phyloP scores from a whole-genome alignment of 1,140 invertebrate genomes.

The Cephus cinctus region DNA sequence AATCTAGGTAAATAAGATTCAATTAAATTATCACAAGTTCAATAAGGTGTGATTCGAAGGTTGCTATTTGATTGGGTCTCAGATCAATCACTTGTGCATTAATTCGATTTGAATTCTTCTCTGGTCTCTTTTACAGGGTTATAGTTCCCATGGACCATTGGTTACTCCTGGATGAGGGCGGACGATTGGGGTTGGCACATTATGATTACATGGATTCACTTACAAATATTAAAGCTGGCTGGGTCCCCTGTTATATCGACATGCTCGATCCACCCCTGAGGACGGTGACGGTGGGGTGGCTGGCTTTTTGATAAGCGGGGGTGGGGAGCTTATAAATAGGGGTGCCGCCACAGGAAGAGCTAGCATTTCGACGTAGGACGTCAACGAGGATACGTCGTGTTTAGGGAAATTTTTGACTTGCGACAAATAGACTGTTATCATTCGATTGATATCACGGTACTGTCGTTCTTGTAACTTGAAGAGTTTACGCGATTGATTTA shows the following conservation, averaged over 20 bases:
- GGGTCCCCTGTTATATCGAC: too few species aligned
- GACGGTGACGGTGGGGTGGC: not conserved
- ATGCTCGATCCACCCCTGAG: too few species aligned
- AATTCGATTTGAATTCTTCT: slow-evolving; percentile 23
- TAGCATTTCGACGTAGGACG: slow-evolving; percentile 36
- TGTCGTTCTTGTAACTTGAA: too few species aligned
- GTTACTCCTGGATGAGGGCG: too few species aligned
- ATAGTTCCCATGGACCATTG: not conserved
- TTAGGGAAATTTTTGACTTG: not conserved
- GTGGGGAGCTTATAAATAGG: slow-evolving; percentile 45
- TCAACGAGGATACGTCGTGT: slow-evolving; percentile 12
- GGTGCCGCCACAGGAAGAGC: slow-evolving; percentile 17
- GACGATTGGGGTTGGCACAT: not conserved
- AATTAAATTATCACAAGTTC: too few species aligned
- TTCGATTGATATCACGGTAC: not conserved
- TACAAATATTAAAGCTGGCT: slow-evolving; percentile 8
- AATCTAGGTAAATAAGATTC: too few species aligned
- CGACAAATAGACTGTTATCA: not conserved
- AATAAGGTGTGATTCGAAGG: too few species aligned
- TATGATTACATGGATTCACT: slow-evolving; percentile 10
- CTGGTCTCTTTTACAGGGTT: not conserved
- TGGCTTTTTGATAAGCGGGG: slow-evolving; percentile 25
- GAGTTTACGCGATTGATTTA: too few species aligned
- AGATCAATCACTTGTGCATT: slow-evolving; percentile 26
- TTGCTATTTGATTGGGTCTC: too few species aligned